Evolutionary conservation across 2,113 vertebrate species (phyloP), one percentile per base, ranked within the genome.

Genomic region (Cacatua alba): DNA sequence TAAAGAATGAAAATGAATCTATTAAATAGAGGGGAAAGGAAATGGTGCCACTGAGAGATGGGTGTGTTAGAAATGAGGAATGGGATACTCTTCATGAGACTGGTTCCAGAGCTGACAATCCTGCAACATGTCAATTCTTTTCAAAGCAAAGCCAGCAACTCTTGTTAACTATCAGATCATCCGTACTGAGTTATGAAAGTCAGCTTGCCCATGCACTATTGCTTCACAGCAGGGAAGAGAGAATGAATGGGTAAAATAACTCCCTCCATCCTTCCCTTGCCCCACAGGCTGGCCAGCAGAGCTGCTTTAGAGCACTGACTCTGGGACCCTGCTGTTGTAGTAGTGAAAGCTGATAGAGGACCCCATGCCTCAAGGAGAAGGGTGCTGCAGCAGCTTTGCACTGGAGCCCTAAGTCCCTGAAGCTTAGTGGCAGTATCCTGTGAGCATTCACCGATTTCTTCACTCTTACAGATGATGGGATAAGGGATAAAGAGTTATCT

Each of bases 1-100:
- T 93, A 93, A 92, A 93, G 82, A 92, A 81, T 74, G 59, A 86
- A 94, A 90, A 81, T 49, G 10, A 84, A 84, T 88, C 86, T 91
- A 3, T 86, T 92, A 78, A 94, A 90, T 3, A 19, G 53, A 63
- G 33, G 16, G 79, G 28, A 81, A 44, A 81, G 31, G 82, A 93
- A 92, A 88, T 3, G 3, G 59, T 81, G 60, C 75, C 80, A 64
- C 7, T 59, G 71, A 88, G 82, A 83, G 79, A 63, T 0, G 46
- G 41, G 24, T 18, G 37, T 81, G 37, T 37, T 72, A 91, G 86
- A 82, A 82, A 14, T 0, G 7, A 2, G 11, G 81, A 86, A 90
- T 28, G 49, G 60, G 64, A 67, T 80, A 83, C 29, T 65, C 46
- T 90, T 71, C 75, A 67, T 11, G n/a, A 60, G 15, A 33, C 5